Evolutionary conservation across 2,888 invertebrate genomes (phyloP).

Genomic region (Rhabditoides inermis): DNA sequence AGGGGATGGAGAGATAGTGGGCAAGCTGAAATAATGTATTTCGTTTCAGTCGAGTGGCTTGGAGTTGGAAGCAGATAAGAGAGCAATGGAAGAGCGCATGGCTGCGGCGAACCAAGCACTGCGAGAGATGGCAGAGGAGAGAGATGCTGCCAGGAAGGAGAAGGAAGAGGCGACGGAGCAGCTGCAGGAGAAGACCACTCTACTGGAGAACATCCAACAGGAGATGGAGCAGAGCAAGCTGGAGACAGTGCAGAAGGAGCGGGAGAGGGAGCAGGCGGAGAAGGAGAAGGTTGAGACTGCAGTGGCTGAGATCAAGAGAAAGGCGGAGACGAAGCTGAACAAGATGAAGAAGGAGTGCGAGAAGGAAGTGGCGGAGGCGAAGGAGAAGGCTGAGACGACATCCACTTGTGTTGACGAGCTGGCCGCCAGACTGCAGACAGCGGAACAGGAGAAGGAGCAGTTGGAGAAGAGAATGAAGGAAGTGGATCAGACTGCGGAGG

Average conservation of each 20-base stretch:
- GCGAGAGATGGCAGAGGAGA: slow-evolving; percentile 3
- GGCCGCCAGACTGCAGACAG: not conserved
- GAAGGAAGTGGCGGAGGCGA: slow-evolving; percentile 11
- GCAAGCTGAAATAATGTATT: not conserved
- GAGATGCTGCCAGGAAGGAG: slow-evolving; percentile 4
- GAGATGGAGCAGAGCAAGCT: not conserved
- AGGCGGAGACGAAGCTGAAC: slow-evolving; percentile 18
- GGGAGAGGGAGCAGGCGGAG: slow-evolving; percentile 10
- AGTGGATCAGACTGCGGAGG: slow-evolving; percentile 8
- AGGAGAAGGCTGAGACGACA: slow-evolving; percentile 1
- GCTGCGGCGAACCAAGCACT: slow-evolving; percentile 2
- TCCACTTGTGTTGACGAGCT: not conserved
- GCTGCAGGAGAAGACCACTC: not conserved
- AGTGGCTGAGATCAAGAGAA: slow-evolving; percentile 11
- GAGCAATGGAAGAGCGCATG: slow-evolving; percentile 6
- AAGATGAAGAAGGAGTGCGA: slow-evolving; percentile 18
- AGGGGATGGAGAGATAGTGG: slow-evolving; percentile 7
- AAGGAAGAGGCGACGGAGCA: slow-evolving; percentile 5
- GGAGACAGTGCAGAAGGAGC: slow-evolving; percentile 7
- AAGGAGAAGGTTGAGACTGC: slow-evolving; percentile 11
- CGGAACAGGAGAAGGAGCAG: not conserved
- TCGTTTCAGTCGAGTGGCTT: slow-evolving; percentile 12
- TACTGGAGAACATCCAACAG: not conserved
- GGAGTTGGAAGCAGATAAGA: slow-evolving; percentile 5
- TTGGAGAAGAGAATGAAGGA: slow-evolving; percentile 4